Evolutionary conservation across 1,140 invertebrate species (phyloP).

Genomic region (Diuraphis noxia): DNA sequence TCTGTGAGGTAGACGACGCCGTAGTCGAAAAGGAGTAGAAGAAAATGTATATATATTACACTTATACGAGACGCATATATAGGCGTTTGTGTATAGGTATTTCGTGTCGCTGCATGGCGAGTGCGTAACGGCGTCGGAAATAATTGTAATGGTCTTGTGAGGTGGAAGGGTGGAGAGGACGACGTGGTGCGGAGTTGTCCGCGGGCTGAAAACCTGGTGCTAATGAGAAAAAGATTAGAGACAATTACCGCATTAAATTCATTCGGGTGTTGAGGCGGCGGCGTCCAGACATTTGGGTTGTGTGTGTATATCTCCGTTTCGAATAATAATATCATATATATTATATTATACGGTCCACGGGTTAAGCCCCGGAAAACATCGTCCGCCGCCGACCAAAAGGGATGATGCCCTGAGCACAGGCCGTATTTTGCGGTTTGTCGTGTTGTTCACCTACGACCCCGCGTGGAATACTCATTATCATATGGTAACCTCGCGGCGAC

Average conservation of each 20-base stretch:
- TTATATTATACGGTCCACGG: neutral
- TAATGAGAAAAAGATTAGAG: conserved; percentile 54
- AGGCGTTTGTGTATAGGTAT: neutral
- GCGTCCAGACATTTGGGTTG: neutral
- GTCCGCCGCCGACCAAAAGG: neutral
- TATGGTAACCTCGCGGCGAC: neutral
- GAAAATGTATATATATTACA: neutral
- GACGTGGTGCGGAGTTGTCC: neutral
- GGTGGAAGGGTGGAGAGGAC: too few species aligned
- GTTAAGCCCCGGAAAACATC: neutral
- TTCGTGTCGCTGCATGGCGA: neutral
- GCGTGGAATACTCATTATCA: too few species aligned
- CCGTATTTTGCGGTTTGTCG: neutral
- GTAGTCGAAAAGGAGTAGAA: neutral
- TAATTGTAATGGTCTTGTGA: too few species aligned
- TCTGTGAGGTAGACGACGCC: neutral
- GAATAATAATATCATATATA: neutral
- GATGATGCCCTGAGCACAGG: neutral
- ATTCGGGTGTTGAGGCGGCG: neutral
- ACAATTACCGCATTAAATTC: conserved; percentile 17
- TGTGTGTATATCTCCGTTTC: neutral
- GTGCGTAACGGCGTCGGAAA: neutral
- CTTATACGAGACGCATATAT: neutral
- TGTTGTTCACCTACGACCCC: neutral
- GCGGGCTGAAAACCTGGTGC: conserved; percentile 27